phyloP scores from a whole-genome alignment of 2,797 vertebrate genomes.

The Hippoglossus hippoglossus region DNA sequence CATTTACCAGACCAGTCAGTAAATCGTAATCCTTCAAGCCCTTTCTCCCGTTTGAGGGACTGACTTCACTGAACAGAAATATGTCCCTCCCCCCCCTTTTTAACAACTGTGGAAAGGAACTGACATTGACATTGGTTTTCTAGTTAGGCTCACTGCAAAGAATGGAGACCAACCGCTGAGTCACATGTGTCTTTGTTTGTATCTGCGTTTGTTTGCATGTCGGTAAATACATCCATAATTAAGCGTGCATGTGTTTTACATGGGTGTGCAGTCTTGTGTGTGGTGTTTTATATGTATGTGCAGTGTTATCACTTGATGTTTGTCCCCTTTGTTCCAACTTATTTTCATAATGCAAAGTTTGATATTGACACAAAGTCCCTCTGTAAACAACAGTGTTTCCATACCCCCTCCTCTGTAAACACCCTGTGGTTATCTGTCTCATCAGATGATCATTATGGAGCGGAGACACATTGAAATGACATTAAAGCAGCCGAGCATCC shows the following conservation, averaged over 20 bases:
- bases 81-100: not conserved
- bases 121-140: slow-evolving; percentile 17
- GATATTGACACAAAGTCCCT: slow-evolving; percentile 46
- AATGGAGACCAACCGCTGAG: not conserved
- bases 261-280: not conserved
- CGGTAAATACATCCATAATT: not conserved
- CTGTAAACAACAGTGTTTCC: slow-evolving; percentile 43
- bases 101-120: not conserved
- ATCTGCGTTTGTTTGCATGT: not conserved
- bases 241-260: not conserved
- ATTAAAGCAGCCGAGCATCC: slow-evolving; percentile 28
- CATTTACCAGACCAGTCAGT: not conserved
- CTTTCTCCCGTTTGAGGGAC: not conserved
- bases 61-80: not conserved
- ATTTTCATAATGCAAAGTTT: slow-evolving; percentile 26
- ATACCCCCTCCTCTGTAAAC: slow-evolving; percentile 44
- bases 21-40: not conserved
- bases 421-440: slow-evolving; percentile 47
- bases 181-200: not conserved
- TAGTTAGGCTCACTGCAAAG: slow-evolving; percentile 2
- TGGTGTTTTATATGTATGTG: not conserved
- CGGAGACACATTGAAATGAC: slow-evolving; percentile 46
- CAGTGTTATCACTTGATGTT: slow-evolving; percentile 17
- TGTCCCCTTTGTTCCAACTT: slow-evolving; percentile 33
- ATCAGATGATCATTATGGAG: slow-evolving; percentile 45